Evolutionary conservation across 2,888 invertebrate genomes (phyloP), one percentile per base, ranked within the genome.

Genomic region (Campopleginae sp.): DNA sequence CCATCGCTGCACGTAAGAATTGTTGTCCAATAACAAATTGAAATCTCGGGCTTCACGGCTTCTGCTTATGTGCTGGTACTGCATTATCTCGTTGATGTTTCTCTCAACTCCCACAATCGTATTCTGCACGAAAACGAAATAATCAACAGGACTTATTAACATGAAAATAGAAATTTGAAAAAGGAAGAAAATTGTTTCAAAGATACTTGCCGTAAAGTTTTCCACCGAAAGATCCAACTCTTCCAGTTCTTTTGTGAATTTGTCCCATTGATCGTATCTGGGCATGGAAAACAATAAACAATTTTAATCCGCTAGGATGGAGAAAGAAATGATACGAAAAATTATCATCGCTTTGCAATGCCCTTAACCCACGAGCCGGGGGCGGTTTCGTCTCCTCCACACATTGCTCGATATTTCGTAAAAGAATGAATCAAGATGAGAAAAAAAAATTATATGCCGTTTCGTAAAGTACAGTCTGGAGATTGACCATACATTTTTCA

Each of bases 201-300:
- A 12, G 6, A 68, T 84, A 95, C 95, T 95, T 94, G 98, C 98
- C 68, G 98, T 98, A 90, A 98, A 98, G 93, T 98, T 98, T 88
- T 97, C 96, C 90, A 98, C 98, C 89, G 98, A 97, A 92, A 98
- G 95, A 92, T 98, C 97, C 85, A 98, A 93, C 66, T 97, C 97
- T 91, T 98, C 97, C 31, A 98, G 95, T 94, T 99, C 98, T 92
- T 98, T 96, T 0, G 98, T 96, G 90, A 97, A 98, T 91, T 97
- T 96, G 90, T 98, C 98, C 99, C 99, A 99, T 93, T 98, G 96
- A 91, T 98, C 98, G 90, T 98, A 98, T 91, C 98, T 95, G 83
- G 10, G 14, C 14, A 10, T 10, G 3, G 27, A 54, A 7, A 42
- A 58, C 3, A 3, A n/a, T 38, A 7, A 17, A 58, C 8, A 54